These are phyloP conservation scores for Bombus polaris DNA, from an alignment of 1,140 invertebrate genomes.

Conservation along the genomic window DNA sequence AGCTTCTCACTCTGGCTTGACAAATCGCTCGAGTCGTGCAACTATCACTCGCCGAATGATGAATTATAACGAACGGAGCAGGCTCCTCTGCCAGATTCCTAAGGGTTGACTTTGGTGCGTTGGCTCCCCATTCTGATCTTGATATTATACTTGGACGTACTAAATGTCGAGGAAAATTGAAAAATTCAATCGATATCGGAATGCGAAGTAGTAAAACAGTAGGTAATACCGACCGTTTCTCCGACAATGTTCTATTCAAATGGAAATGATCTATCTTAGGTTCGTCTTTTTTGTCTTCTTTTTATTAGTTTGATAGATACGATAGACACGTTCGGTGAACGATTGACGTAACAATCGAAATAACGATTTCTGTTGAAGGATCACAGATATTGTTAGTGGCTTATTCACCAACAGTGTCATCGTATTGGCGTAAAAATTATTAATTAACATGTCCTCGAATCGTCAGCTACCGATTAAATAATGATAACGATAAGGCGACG, in stretches of 20 bases:
- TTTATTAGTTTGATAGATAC: not conserved
- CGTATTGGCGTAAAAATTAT: not conserved
- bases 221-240: too few species aligned
- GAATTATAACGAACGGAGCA: conserved; percentile 75
- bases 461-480: too few species aligned
- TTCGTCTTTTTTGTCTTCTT: too few species aligned
- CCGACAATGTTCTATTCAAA: not conserved
- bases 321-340: not conserved
- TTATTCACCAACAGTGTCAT: not conserved
- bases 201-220: rapidly evolving
- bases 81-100: conserved; percentile 61
- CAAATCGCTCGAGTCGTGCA: conserved; percentile 75
- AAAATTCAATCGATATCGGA: not conserved
- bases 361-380: not conserved
- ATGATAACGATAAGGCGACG: not conserved
- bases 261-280: not conserved
- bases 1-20: conserved; percentile 65
- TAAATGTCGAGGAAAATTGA: not conserved
- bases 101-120: conserved; percentile 20
- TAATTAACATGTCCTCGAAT: conserved; percentile 8
- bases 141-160: conserved; percentile 67
- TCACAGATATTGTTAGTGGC: not conserved
- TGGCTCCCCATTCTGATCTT: conserved; percentile 75
- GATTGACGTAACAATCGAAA: not conserved
- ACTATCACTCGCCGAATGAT: conserved; percentile 75